A percentile compares a stretch with the other conserved stretches of the same genome.
These are phyloP conservation scores for Reinhardtius hippoglossoides DNA, from an alignment of 2,113 vertebrate genomes.

Conservation along the genomic window DNA sequence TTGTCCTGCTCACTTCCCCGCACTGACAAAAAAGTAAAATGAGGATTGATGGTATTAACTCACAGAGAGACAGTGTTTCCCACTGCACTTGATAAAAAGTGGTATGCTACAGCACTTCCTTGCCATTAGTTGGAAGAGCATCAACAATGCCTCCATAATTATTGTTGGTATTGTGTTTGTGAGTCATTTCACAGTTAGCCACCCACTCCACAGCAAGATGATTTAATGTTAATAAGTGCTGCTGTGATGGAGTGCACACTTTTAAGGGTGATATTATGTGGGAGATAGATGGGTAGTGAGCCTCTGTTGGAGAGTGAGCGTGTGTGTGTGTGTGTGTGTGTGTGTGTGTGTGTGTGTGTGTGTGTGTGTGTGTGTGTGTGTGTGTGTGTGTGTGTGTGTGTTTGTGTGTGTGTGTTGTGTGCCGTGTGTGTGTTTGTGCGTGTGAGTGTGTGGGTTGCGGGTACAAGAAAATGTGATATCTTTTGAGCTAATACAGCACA, in stretches of 20 bases:
- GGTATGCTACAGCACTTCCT: slow-evolving; percentile 47
- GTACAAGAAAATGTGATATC: slow-evolving; percentile 49
- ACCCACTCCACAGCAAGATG: slow-evolving; percentile 62
- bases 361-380: background rate
- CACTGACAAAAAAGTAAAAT: slow-evolving; percentile 65
- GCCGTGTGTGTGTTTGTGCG: background rate
- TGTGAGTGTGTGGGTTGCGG: background rate
- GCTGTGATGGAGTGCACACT: slow-evolving; percentile 61
- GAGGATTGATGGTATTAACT: slow-evolving; percentile 62
- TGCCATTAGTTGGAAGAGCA: slow-evolving; percentile 57
- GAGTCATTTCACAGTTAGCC: slow-evolving; percentile 73
- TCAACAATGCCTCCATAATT: slow-evolving; percentile 70
- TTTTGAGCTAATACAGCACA: slow-evolving; percentile 41
- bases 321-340: background rate
- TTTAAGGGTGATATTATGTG: slow-evolving; percentile 63
- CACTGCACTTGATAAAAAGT: slow-evolving; percentile 43
- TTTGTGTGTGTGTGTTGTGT: background rate
- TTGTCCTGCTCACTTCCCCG: slow-evolving; percentile 35
- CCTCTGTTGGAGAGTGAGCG: slow-evolving; percentile 48
- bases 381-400: background rate
- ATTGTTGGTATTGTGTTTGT: slow-evolving; percentile 65
- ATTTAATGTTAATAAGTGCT: slow-evolving; percentile 70
- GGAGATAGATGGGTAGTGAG: slow-evolving; percentile 55
- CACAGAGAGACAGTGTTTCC: slow-evolving; percentile 37
- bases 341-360: background rate